phyloP scores from a whole-genome alignment of 2,888 invertebrate species.

The Danaus chrysippus region DNA sequence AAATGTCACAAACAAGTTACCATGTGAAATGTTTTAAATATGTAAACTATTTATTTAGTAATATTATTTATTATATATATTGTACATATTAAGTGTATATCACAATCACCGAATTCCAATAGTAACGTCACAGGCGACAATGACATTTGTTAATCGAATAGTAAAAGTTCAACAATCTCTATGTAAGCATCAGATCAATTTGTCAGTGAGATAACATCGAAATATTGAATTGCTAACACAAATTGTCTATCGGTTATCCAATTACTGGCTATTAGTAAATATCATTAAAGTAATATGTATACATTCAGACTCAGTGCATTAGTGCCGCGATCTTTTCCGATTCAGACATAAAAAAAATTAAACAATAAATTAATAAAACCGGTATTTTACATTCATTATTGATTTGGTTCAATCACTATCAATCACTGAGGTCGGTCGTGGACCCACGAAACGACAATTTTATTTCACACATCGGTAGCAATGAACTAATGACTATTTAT shows the following conservation, averaged over 20 bases:
- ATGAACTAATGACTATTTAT: constrained; percentile 20
- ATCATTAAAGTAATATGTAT: too few species aligned
- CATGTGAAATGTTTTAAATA: too few species aligned
- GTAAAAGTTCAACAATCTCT: constrained; percentile 28
- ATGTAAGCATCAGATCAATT: constrained; percentile 33
- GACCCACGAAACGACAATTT: constrained; percentile 23
- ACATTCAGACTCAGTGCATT: too few species aligned
- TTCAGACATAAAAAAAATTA: not conserved
- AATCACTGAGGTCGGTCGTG: constrained; percentile 34
- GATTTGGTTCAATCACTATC: constrained; percentile 30
- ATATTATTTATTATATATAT: too few species aligned
- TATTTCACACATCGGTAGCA: constrained; percentile 13
- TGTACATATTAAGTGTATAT: too few species aligned
- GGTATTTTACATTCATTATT: constrained; percentile 29
- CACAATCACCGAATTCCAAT: too few species aligned
- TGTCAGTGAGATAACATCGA: constrained; percentile 30
- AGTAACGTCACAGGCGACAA: constrained; percentile 11
- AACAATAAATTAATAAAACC: constrained; percentile 17
- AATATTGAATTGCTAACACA: constrained; percentile 11
- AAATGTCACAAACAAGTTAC: too few species aligned
- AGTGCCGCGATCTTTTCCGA: too few species aligned
- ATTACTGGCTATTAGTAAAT: too few species aligned
- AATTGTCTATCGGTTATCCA: too few species aligned
- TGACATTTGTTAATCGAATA: constrained; percentile 20
- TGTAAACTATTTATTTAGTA: too few species aligned